A percentile compares a stretch with the other conserved stretches of the same genome.
Conservation (phyloP, 1,140 invertebrate genomes). For the Aphaenogaster rudis region DNA sequence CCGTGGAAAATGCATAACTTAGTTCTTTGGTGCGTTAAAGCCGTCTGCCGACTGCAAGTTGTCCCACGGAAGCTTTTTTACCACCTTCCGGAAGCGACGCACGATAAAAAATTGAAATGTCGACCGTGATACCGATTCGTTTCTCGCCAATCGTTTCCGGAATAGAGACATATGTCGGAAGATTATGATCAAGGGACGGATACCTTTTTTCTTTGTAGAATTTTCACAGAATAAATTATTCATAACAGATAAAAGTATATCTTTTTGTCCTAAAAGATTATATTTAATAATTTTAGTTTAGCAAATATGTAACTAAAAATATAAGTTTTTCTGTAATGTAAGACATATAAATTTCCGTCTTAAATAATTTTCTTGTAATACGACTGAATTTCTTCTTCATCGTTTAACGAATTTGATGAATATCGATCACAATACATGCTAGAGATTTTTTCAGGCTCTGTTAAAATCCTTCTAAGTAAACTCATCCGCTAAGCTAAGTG, state of each 20-base stretch:
- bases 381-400: neutral
- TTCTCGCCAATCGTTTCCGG: conserved; percentile 44
- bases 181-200: neutral
- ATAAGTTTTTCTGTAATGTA: neutral
- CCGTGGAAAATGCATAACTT: conserved; percentile 54
- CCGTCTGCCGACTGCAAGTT: conserved; percentile 9
- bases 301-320: neutral
- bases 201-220: neutral
- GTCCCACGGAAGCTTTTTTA: conserved; percentile 50
- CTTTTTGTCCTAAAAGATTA: neutral
- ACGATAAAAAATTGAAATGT: conserved; percentile 50
- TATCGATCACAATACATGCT: neutral
- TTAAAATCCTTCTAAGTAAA: conserved; percentile 21
- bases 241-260: neutral
- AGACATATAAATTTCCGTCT: neutral
- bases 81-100: conserved; percentile 36
- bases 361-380: neutral
- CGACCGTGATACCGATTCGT: conserved; percentile 44
- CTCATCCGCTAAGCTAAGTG: neutral
- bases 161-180: conserved; percentile 50
- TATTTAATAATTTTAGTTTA: neutral
- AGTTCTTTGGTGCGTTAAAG: conserved; percentile 2
- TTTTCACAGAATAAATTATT: neutral
- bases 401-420: neutral
- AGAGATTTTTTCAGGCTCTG: neutral